Evolutionary conservation across 2,797 vertebrate species (phyloP).

Genomic region (Anas bernieri): DNA sequence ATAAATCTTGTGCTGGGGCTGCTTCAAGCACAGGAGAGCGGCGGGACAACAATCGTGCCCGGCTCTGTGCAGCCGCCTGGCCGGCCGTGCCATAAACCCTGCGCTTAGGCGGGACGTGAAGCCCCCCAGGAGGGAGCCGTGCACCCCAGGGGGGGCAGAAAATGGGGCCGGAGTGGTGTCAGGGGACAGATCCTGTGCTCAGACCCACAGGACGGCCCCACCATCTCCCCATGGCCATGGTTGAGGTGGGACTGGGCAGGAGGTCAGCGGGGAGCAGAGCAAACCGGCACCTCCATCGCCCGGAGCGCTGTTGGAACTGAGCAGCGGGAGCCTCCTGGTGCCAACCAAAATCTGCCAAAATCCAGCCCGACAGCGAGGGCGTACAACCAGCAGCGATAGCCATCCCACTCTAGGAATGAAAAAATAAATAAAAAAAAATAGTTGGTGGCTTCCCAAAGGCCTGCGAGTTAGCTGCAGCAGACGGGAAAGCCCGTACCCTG

Average conservation of each 20-base stretch:
- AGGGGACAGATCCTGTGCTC: rapidly evolving
- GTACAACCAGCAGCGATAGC: rapidly evolving
- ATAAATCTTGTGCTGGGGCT: not conserved
- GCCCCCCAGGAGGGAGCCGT: rapidly evolving
- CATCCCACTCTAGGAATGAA: rapidly evolving
- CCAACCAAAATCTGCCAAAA: not conserved
- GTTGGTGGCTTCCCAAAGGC: not conserved
- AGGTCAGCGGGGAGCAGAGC: not conserved
- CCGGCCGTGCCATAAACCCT: not conserved
- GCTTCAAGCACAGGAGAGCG: not conserved
- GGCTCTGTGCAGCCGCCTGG: not conserved
- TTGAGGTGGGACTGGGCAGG: not conserved
- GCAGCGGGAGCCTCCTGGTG: not conserved
- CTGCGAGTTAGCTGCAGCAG: not conserved
- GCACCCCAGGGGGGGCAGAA: not conserved
- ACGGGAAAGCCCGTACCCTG: not conserved
- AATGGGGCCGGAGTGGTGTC: rapidly evolving
- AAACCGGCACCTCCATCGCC: not conserved
- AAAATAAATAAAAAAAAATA: not conserved
- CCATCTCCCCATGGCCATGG: not conserved
- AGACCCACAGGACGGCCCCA: not conserved
- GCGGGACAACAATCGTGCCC: rapidly evolving
- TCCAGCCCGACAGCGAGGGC: not conserved
- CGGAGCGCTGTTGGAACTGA: not conserved
- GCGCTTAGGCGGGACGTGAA: not conserved